These are phyloP conservation scores for Aurelia sp. DNA, from an alignment of 30 jellyfish, hydroid and myxozoan species.

Conservation along the genomic window DNA sequence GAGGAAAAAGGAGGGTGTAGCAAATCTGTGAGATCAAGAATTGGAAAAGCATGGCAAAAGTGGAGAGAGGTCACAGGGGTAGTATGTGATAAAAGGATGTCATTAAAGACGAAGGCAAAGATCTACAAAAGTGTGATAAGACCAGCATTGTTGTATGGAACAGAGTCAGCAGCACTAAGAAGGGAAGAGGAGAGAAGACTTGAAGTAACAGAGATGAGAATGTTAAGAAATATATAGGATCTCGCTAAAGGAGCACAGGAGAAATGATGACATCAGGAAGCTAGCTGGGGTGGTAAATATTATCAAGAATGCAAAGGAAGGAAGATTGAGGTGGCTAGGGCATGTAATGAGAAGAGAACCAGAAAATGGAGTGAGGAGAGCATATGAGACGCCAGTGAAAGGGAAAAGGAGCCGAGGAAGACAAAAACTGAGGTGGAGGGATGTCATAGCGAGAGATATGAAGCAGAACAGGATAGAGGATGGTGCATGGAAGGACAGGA, in stretches of 20 bases:
- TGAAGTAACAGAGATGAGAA: slow-evolving; percentile 17
- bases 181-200: slow-evolving; percentile 18
- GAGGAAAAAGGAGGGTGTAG: no score
- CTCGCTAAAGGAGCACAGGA: slow-evolving; percentile 9
- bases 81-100: no score
- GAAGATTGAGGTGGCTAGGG: slow-evolving; percentile 24
- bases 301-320: background rate
- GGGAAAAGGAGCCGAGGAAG: slow-evolving; percentile 17
- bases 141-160: no score
- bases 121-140: no score
- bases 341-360: slow-evolving; percentile 21
- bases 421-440: slow-evolving; percentile 17
- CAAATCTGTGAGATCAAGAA: no score
- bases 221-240: background rate
- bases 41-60: no score
- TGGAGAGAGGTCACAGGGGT: no score
- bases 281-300: slow-evolving; percentile 6
- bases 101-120: no score
- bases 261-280: slow-evolving; percentile 12
- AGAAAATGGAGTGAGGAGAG: slow-evolving; percentile 10
- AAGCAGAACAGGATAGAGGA: slow-evolving; percentile 7
- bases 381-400: background rate
- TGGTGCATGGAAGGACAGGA: slow-evolving; percentile 9
- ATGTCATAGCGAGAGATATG: slow-evolving; percentile 5
- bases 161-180: background rate